These are phyloP conservation scores for Andrena camellia DNA, from an alignment of 2,888 invertebrate species.

Conservation along the genomic window DNA sequence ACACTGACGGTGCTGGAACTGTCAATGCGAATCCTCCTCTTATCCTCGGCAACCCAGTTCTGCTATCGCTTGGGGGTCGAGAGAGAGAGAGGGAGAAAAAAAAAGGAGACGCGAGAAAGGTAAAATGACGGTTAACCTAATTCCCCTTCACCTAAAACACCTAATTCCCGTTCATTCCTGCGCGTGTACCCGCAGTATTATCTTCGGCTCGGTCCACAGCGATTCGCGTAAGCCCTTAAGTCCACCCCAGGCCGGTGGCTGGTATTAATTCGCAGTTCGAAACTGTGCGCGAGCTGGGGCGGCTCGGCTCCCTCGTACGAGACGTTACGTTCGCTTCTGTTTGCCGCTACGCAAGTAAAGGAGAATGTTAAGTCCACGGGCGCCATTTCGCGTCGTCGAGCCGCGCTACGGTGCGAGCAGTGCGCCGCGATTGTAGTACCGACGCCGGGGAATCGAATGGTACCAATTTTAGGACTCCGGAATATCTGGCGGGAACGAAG, in stretches of 20 bases:
- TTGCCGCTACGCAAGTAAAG: constrained; percentile 24
- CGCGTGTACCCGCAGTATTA: constrained; percentile 61
- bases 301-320: constrained; percentile 1
- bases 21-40: constrained; percentile 6
- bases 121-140: constrained; percentile 35
- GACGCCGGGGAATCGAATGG: too few species aligned
- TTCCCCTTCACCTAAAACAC: constrained; percentile 41
- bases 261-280: constrained; percentile 62
- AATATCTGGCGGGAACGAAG: too few species aligned
- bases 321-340: constrained; percentile 25
- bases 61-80: not conserved
- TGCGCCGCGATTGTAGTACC: too few species aligned
- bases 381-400: not conserved
- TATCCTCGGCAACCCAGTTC: constrained; percentile 9
- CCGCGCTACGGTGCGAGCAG: not conserved
- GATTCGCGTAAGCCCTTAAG: constrained; percentile 60
- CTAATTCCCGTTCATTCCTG: constrained; percentile 55
- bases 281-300: constrained; percentile 22
- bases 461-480: too few species aligned
- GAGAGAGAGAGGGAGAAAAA: not conserved
- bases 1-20: not conserved
- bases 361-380: not conserved
- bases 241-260: constrained; percentile 48
- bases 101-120: not conserved
- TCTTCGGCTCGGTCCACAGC: constrained; percentile 60